These are phyloP conservation scores for Alectoris magna DNA, from an alignment of 2,797 vertebrate species.

Conservation along the genomic window DNA sequence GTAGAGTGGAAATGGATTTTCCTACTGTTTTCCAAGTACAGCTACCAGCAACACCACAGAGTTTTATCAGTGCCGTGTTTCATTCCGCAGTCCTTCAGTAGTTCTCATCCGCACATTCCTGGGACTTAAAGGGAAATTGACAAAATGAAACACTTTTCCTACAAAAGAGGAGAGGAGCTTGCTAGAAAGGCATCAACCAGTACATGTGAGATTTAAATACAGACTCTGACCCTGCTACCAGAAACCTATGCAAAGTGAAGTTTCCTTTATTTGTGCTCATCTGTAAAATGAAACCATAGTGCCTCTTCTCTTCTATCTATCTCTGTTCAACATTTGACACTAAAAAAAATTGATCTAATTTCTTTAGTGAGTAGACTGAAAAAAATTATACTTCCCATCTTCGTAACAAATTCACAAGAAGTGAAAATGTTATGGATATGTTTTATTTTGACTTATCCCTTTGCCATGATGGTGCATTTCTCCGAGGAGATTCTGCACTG, in stretches of 20 bases:
- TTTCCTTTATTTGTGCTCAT: background rate
- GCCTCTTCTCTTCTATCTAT: background rate
- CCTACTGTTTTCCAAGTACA: background rate
- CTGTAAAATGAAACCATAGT: background rate
- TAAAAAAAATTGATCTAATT: background rate
- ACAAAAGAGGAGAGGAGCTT: background rate
- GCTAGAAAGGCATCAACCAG: background rate
- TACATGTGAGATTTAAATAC: background rate
- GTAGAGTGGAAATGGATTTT: background rate
- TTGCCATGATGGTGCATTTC: background rate
- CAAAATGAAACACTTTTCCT: background rate
- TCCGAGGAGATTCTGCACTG: background rate
- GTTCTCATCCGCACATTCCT: background rate
- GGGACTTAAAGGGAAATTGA: background rate
- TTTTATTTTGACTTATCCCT: background rate
- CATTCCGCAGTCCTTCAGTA: background rate
- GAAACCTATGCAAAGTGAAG: background rate
- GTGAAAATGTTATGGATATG: background rate
- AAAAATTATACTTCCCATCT: background rate
- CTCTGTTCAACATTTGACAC: background rate
- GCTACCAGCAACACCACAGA: background rate
- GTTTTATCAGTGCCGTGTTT: background rate
- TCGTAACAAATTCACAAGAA: background rate
- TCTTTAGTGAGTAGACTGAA: background rate
- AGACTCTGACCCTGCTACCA: background rate